Conservation (phyloP, 64 coral and sea anemone species). For the Astreopora myriophthalma region DNA sequence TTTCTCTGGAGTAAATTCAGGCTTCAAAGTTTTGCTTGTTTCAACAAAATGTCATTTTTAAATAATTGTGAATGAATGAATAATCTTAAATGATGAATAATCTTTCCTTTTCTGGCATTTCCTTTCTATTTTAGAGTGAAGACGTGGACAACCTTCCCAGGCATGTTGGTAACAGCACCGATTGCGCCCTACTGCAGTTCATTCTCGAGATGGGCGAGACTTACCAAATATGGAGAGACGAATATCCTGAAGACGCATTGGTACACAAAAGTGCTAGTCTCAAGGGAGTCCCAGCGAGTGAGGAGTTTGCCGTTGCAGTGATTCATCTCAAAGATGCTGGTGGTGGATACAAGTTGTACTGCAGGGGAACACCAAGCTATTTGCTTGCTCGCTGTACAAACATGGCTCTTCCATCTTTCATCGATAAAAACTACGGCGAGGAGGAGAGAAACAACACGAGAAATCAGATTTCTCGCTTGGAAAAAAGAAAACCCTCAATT, state of each 20-base stretch:
- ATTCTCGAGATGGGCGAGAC: slow-evolving; percentile 71
- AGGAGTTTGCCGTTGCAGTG: slow-evolving; percentile 18
- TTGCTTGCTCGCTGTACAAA: not conserved
- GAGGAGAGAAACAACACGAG: not conserved
- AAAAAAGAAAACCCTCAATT: slow-evolving; percentile 15
- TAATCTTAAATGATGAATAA: too few relatives aligned
- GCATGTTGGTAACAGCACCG: slow-evolving; percentile 74
- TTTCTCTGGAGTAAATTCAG: not conserved
- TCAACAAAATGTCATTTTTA: too few relatives aligned
- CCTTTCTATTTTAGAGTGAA: slow-evolving; percentile 51
- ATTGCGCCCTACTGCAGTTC: slow-evolving; percentile 84
- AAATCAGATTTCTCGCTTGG: not conserved
- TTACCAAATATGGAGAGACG: slow-evolving; percentile 85
- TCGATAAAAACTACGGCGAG: not conserved
- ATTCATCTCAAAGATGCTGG: slow-evolving; percentile 4
- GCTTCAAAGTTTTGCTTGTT: too few relatives aligned
- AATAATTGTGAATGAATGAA: too few relatives aligned
- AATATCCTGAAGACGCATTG: slow-evolving; percentile 73
- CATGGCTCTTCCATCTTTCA: not conserved
- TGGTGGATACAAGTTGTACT: slow-evolving; percentile 12
- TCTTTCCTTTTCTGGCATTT: not conserved
- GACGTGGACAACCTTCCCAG: slow-evolving; percentile 69
- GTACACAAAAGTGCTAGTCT: slow-evolving; percentile 44
- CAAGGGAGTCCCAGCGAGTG: not conserved
- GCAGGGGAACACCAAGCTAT: not conserved